These are phyloP conservation scores for Mongoloraphidia duomilia DNA, from an alignment of 2,888 invertebrate species.

Conservation along the genomic window DNA sequence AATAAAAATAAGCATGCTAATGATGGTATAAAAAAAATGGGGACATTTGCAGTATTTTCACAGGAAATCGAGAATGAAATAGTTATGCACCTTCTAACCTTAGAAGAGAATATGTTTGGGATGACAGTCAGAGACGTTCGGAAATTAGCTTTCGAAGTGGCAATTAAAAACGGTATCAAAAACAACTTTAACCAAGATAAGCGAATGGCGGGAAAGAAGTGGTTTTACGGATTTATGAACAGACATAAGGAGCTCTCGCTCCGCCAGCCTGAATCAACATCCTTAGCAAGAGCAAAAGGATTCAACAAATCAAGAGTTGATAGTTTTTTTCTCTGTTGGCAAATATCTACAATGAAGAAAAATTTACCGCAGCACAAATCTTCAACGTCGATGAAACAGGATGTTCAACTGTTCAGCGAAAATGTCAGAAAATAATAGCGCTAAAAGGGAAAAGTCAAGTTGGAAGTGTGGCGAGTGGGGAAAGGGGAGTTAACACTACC, in stretches of 20 bases:
- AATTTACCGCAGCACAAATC: conserved; percentile 4
- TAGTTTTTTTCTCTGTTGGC: conserved; percentile 2
- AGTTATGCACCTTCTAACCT: not conserved
- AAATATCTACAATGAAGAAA: conserved; percentile 5
- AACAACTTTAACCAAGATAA: conserved; percentile 8
- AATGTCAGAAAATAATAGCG: conserved; percentile 7
- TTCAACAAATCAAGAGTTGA: conserved; percentile 7
- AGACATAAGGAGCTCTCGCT: conserved; percentile 3
- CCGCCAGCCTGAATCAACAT: conserved; percentile 2
- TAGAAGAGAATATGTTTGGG: not conserved
- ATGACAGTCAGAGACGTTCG: conserved; percentile 8
- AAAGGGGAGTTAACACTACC: conserved; percentile 16
- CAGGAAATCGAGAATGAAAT: too few relatives aligned
- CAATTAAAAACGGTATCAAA: conserved; percentile 5
- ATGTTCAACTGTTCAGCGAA: conserved; percentile 10
- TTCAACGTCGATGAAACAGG: conserved; percentile 12
- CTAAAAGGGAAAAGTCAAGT: conserved; percentile 12
- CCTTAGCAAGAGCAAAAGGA: conserved; percentile 6
- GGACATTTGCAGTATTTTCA: too few relatives aligned
- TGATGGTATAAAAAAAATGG: too few relatives aligned
- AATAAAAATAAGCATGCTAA: not conserved
- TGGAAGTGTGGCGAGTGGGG: conserved; percentile 11
- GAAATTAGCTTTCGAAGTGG: conserved; percentile 10
- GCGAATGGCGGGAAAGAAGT: conserved; percentile 9
- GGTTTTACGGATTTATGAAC: conserved; percentile 7